Evolutionary conservation across 2,113 vertebrate species (phyloP).

Genomic region (Hippocampus barbouri): DNA sequence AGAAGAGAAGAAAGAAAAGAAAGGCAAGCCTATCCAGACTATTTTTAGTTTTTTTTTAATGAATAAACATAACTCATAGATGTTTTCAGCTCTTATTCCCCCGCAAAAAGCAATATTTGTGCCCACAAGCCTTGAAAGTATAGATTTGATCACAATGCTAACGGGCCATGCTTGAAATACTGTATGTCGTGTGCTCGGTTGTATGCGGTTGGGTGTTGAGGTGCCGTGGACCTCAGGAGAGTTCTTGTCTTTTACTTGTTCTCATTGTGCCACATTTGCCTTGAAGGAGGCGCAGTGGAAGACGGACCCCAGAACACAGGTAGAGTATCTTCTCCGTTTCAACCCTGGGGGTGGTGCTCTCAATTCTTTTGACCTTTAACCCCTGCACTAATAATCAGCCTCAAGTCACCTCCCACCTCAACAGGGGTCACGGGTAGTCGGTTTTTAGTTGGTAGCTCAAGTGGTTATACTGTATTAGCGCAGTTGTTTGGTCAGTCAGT

Average conservation of each 20-base stretch:
- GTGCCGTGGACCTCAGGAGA: constrained; percentile 50
- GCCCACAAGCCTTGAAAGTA: constrained; percentile 13
- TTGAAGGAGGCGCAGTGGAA: constrained; percentile 86
- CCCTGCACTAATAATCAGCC: constrained; percentile 20
- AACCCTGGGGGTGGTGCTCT: constrained; percentile 44
- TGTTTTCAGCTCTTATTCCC: background rate
- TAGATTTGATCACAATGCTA: constrained; percentile 24
- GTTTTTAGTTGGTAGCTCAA: background rate
- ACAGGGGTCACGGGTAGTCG: background rate
- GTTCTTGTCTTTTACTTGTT: constrained; percentile 70
- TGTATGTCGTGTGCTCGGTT: background rate
- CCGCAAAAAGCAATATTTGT: background rate
- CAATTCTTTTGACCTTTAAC: constrained; percentile 29
- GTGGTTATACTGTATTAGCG: background rate
- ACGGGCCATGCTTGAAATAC: background rate
- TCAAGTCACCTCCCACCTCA: constrained; percentile 28
- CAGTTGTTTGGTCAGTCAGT: background rate
- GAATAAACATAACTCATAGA: too few species aligned
- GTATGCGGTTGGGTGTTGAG: constrained; percentile 38
- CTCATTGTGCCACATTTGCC: constrained; percentile 81
- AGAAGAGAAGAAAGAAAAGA: constrained; percentile 98
- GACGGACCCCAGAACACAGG: constrained; percentile 89
- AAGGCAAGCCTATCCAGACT: constrained; percentile 75
- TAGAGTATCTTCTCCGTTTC: constrained; percentile 78
- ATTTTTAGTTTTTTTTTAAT: background rate